Percentiles rank a stretch among this genome's conserved stretches.
Evolutionary conservation across 2,797 vertebrate genomes (phyloP).

Genomic region (Ceyx erithaca): DNA sequence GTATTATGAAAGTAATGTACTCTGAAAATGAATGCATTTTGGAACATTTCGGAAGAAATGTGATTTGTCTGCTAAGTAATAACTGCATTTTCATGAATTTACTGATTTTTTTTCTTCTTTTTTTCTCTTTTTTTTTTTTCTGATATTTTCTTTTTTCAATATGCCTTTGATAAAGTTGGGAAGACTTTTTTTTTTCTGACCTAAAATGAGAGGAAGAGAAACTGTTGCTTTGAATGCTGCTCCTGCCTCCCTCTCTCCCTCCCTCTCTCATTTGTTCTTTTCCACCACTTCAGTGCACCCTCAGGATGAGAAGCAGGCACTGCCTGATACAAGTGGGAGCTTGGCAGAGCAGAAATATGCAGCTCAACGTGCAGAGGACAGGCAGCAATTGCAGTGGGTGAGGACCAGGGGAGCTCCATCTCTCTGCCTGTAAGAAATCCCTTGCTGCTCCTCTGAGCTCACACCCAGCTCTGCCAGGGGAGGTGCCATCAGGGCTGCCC

Average conservation of each 20-base stretch:
- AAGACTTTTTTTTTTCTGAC: slow-evolving; percentile 21
- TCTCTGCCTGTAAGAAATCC: background rate
- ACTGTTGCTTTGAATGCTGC: slow-evolving; percentile 16
- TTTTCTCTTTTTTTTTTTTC: background rate
- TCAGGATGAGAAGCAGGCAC: background rate
- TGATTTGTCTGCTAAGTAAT: slow-evolving; percentile 75
- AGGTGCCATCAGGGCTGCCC: background rate
- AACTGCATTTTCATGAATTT: slow-evolving; percentile 63
- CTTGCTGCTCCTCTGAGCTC: background rate
- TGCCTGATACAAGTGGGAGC: background rate
- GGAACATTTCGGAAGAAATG: slow-evolving; percentile 69
- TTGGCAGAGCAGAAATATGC: background rate
- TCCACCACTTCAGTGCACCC: background rate
- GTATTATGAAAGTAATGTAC: slow-evolving; percentile 74
- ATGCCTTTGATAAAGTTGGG: slow-evolving; percentile 37
- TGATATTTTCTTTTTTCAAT: background rate
- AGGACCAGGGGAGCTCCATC: background rate
- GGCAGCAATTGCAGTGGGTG: background rate
- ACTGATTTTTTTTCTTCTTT: slow-evolving; percentile 17
- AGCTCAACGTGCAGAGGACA: background rate
- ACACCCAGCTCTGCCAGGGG: background rate
- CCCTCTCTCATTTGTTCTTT: background rate
- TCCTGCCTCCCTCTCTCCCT: background rate
- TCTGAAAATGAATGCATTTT: slow-evolving; percentile 75
- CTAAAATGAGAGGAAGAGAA: slow-evolving; percentile 29